Evolutionary conservation across 2,888 invertebrate species (phyloP), one percentile per base, ranked within the genome.

Genomic region (Hydriomena furcata): DNA sequence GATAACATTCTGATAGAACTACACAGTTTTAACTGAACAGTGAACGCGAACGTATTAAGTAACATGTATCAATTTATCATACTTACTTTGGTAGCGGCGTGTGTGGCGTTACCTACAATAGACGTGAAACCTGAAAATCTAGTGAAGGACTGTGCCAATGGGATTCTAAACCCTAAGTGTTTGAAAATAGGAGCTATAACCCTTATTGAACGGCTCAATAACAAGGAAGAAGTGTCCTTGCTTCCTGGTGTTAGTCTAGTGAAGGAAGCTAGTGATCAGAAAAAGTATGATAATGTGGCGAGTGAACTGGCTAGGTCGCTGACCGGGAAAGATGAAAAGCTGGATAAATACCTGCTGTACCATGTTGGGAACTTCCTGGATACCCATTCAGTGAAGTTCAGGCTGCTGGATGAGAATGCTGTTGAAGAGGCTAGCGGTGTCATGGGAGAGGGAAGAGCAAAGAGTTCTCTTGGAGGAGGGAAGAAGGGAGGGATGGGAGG

Each of bases 301-400:
- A 86, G 71, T 63, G 94, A 95, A 66, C 78, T 95, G 0, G 94
- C 95, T 0, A 91, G 94, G 58, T 93, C 93, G 36, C 92, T 94
- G 65, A 94, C 95, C 0, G 92, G 93, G 42, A 94, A 94, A 67
- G 92, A 94, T 65, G 94, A 93, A 7, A 91, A 94, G 7, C 77
- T 95, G 44, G 95, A 95, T 71, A 94, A 94, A 7, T 94, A 93
- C 63, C 90, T 96, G 24, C 68, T 94, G 59, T 93, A 93, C 61
- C 94, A 94, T 66, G 79, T 95, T 27, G 92, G 93, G 11, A 92
- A 91, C 34, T 94, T 95, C 60, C 72, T 95, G 38, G 93, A 93
- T 73, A 93, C 93, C 7, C 94, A 95, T 63, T 92, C 94, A 0
- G 83, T 95, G 58, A 93, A 94, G 42, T 88, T 95, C 52, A 93